Conservation (phyloP, 2,113 vertebrate species). For the Tapirus terrestris region DNA sequence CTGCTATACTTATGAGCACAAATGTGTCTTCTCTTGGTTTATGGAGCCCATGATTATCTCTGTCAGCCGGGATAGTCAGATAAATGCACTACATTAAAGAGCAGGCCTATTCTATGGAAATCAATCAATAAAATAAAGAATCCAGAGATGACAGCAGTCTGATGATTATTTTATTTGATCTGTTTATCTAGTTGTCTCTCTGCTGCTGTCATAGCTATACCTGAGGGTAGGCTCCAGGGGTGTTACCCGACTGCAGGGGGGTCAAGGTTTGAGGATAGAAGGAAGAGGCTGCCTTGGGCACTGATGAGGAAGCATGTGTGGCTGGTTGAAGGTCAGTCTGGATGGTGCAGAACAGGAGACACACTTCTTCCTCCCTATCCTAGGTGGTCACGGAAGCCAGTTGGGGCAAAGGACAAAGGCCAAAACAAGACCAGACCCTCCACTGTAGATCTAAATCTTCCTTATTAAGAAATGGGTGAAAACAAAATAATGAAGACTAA, state of each 20-base stretch:
- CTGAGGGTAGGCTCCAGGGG: not conserved
- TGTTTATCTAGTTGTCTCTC: conserved; percentile 43
- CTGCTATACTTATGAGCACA: conserved; percentile 39
- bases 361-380: not conserved
- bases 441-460: not conserved
- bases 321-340: not conserved
- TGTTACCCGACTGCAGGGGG: not conserved
- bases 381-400: not conserved
- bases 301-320: accelerated
- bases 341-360: not conserved
- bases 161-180: conserved; percentile 58
- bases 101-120: conserved; percentile 75
- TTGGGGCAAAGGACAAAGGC: not conserved
- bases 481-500: not conserved
- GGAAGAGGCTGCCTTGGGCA: not conserved
- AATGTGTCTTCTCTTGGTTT: conserved; percentile 68
- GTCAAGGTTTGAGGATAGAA: not conserved
- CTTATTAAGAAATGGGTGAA: not conserved
- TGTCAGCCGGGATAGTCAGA: conserved; percentile 81
- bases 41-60: conserved; percentile 66
- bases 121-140: conserved; percentile 84
- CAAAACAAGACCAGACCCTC: not conserved
- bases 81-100: conserved; percentile 76
- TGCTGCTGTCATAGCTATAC: not conserved
- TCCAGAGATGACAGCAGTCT: conserved; percentile 63